Evolutionary conservation across 2,888 invertebrate genomes (phyloP).

Genomic region (Noctua janthe): DNA sequence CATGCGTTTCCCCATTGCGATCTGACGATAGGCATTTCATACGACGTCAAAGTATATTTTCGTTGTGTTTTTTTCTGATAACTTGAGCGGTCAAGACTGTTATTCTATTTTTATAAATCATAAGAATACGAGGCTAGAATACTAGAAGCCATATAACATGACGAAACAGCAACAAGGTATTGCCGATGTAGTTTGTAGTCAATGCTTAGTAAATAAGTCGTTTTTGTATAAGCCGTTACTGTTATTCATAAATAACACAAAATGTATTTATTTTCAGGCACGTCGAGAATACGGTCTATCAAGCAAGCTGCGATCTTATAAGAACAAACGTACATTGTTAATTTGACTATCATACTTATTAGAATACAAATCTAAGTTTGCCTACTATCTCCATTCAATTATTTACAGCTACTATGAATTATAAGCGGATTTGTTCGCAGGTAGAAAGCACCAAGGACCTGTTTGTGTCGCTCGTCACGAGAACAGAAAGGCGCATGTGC

Average conservation of each 20-base stretch:
- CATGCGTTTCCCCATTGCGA: conserved; percentile 60
- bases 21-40: conserved; percentile 52
- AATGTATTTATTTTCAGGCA: conserved; percentile 48
- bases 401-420: conserved; percentile 43
- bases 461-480: conserved; percentile 56
- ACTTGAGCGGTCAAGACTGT: conserved; percentile 10
- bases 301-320: conserved; percentile 17
- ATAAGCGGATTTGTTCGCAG: conserved; percentile 57
- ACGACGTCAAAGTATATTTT: conserved; percentile 43
- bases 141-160: conserved; percentile 57
- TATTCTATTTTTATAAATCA: conserved; percentile 50
- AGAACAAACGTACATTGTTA: neutral
- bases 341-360: neutral
- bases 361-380: conserved; percentile 6
- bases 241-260: conserved; percentile 27
- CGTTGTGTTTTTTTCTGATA: conserved; percentile 37
- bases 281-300: conserved; percentile 21
- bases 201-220: conserved; percentile 33
- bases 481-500: conserved; percentile 68
- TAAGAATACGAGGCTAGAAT: conserved; percentile 35
- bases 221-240: neutral
- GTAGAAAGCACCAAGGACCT: conserved; percentile 60
- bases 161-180: conserved; percentile 38
- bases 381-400: conserved; percentile 13
- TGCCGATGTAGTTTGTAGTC: conserved; percentile 33